Percentiles rank a stretch among this genome's conserved stretches.
Evolutionary conservation across 2,797 vertebrate species (phyloP).

Genomic region (Peromyscus melanophrys): DNA sequence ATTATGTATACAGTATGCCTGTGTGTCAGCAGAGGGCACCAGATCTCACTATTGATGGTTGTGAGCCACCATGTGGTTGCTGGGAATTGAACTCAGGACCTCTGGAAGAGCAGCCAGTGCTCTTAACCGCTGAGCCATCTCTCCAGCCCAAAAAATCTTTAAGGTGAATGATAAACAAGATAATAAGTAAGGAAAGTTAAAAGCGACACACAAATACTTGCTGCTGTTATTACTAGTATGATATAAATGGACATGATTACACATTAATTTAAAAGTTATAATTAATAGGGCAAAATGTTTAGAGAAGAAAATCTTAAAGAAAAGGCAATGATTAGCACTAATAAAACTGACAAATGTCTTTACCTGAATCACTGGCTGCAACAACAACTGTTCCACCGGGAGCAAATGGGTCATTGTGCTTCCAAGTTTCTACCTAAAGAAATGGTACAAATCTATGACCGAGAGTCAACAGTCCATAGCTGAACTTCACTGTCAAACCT

Average conservation of each 20-base stretch:
- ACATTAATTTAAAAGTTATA: constrained; percentile 58
- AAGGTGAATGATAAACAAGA: constrained; percentile 65
- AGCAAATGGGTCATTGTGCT: constrained; percentile 97
- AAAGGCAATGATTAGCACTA: constrained; percentile 19
- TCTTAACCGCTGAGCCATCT: no score
- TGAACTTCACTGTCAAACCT: background rate
- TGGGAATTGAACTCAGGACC: no score
- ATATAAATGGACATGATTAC: constrained; percentile 24
- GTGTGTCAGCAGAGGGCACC: no score
- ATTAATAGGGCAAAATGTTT: constrained; percentile 22
- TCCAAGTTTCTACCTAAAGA: constrained; percentile 92
- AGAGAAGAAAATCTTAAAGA: constrained; percentile 39
- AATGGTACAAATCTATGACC: constrained; percentile 76
- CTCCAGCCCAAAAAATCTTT: constrained; percentile 30
- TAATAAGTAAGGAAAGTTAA: constrained; percentile 47
- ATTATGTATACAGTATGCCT: no score
- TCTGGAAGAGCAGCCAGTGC: no score
- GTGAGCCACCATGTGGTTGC: no score
- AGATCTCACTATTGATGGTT: no score
- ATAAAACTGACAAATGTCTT: constrained; percentile 62
- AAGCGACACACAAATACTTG: constrained; percentile 27
- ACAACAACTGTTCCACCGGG: constrained; percentile 95
- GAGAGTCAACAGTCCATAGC: constrained; percentile 48
- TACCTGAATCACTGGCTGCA: constrained; percentile 94
- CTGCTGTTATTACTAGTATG: constrained; percentile 22